These are phyloP conservation scores for Microctenopoma steveboyesi DNA, from an alignment of 2,797 vertebrate genomes.

Conservation along the genomic window DNA sequence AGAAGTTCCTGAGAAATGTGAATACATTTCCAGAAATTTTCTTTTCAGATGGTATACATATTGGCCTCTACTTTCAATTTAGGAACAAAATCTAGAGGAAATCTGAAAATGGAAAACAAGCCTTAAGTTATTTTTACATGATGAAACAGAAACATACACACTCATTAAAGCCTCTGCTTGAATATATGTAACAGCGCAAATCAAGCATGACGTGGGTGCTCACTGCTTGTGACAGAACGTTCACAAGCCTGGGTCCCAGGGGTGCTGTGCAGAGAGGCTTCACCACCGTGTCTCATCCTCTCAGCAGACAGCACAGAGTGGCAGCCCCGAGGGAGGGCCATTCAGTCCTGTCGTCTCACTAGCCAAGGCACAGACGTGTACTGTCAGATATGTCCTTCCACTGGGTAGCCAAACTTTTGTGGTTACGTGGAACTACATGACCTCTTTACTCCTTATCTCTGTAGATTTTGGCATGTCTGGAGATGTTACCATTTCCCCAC, in stretches of 20 bases:
- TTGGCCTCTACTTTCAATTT: neutral
- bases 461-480: constrained; percentile 47
- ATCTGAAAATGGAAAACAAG: constrained; percentile 3
- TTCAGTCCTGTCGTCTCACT: constrained; percentile 63
- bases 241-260: constrained; percentile 55
- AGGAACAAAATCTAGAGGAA: constrained; percentile 14
- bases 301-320: constrained; percentile 62
- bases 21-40: neutral
- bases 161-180: constrained; percentile 49
- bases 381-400: constrained; percentile 74
- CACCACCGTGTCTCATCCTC: constrained; percentile 57
- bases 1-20: neutral
- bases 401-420: constrained; percentile 56
- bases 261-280: constrained; percentile 54
- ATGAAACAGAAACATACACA: constrained; percentile 22
- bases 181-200: constrained; percentile 41
- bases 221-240: constrained; percentile 59
- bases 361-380: constrained; percentile 58
- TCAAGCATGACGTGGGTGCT: constrained; percentile 47
- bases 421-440: constrained; percentile 54
- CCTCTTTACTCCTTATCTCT: constrained; percentile 42
- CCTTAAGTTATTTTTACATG: constrained; percentile 13
- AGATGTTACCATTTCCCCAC: constrained; percentile 26
- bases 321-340: constrained; percentile 59
- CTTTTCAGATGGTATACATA: too few species aligned